Conservation (phyloP, 2,113 vertebrate genomes). For the Rhinopomastus cyanomelas region DNA sequence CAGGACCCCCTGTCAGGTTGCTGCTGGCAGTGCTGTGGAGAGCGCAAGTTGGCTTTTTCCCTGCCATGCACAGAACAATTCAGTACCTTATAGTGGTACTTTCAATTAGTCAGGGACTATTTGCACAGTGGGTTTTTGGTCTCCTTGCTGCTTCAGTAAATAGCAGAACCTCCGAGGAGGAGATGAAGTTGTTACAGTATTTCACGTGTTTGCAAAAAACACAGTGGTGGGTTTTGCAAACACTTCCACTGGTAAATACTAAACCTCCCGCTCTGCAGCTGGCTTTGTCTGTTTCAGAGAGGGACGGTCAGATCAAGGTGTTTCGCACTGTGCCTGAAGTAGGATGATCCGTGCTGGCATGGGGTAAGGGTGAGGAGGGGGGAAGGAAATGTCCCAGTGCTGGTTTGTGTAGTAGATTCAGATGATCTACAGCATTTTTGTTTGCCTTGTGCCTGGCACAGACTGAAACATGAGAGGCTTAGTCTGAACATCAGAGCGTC, state of each 20-base stretch:
- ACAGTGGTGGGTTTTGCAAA: not conserved
- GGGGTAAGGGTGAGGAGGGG: not conserved
- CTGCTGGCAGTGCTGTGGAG: not conserved
- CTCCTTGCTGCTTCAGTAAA: constrained; percentile 35
- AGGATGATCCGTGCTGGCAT: not conserved
- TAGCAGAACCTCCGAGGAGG: constrained; percentile 36
- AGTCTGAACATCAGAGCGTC: not conserved
- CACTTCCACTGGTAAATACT: not conserved
- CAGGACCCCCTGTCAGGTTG: too few species aligned
- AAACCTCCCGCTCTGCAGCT: not conserved
- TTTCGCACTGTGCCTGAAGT: not conserved
- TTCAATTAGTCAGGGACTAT: not conserved
- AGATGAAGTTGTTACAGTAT: constrained; percentile 47
- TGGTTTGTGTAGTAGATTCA: not conserved
- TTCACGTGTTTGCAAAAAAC: constrained; percentile 25
- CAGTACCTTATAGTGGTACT: not conserved
- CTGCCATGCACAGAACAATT: not conserved
- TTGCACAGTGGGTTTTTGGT: constrained; percentile 36
- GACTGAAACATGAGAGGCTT: not conserved
- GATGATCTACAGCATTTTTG: not conserved
- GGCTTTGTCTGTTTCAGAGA: not conserved
- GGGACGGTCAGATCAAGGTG: not conserved
- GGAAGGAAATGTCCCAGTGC: not conserved
- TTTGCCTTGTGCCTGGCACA: not conserved
- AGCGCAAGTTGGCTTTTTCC: not conserved